These are phyloP conservation scores for Ptychodera flava DNA, from an alignment of 35 echinoderm and acorn worm species.

Conservation along the genomic window DNA sequence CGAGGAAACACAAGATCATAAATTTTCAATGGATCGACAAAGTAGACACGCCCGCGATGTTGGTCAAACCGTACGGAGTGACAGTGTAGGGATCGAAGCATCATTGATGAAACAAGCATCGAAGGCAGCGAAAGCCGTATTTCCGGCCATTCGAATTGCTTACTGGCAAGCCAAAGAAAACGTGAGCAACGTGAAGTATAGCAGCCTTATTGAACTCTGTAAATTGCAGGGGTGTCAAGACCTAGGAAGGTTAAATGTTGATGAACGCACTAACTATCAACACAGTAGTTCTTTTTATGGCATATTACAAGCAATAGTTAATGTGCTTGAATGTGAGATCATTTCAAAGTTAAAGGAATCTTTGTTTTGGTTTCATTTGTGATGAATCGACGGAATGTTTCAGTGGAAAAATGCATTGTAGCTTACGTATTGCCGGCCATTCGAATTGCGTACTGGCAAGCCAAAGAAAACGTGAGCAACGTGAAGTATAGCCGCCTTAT, in stretches of 20 bases:
- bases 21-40: background rate
- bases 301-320: background rate
- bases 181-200: background rate
- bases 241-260: background rate
- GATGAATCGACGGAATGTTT: background rate
- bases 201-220: background rate
- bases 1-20: background rate
- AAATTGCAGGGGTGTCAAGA: background rate
- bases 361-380: background rate
- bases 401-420: background rate
- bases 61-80: background rate
- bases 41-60: background rate
- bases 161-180: background rate
- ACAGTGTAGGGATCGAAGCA: background rate
- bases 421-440: background rate
- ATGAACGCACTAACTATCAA: background rate
- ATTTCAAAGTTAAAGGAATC: background rate
- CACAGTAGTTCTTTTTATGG: background rate
- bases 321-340: background rate
- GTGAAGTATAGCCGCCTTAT: background rate
- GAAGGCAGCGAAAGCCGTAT: background rate
- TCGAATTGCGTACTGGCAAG: background rate
- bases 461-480: background rate
- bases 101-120: background rate
- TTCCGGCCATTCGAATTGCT: background rate